A percentile compares a stretch with the other conserved stretches of the same genome.
Conservation (phyloP, 2,797 vertebrate species). For the Danio albolineatus region DNA sequence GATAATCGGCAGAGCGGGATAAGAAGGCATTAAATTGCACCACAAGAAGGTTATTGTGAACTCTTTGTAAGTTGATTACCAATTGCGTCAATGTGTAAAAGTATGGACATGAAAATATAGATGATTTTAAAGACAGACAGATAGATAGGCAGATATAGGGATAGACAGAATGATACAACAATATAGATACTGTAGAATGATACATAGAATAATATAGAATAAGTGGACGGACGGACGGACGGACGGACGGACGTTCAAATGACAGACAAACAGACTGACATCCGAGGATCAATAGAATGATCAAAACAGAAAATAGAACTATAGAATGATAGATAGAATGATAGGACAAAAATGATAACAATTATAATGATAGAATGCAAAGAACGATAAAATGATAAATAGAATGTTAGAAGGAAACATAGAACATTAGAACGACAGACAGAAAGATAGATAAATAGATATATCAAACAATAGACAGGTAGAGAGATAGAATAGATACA, state of each 20-base stretch:
- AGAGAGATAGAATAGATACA: too few species aligned
- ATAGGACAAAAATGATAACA: not conserved
- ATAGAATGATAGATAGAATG: not conserved
- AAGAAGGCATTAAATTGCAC: constrained; percentile 11
- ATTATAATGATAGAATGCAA: too few species aligned
- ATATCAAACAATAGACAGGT: too few species aligned
- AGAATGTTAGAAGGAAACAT: too few species aligned
- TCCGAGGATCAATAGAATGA: not conserved
- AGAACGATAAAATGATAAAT: too few species aligned
- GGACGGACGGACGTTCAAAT: too few species aligned
- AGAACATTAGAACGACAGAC: too few species aligned
- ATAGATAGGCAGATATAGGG: not conserved
- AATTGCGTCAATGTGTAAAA: constrained; percentile 19
- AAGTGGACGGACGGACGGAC: too few species aligned
- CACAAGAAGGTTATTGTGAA: not conserved
- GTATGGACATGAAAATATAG: not conserved
- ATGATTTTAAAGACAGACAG: not conserved
- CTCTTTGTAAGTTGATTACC: constrained; percentile 26
- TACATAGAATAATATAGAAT: not conserved
- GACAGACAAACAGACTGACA: not conserved
- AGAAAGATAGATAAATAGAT: too few species aligned
- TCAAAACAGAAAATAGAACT: too few species aligned
- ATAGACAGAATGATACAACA: not conserved
- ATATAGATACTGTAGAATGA: too few species aligned
- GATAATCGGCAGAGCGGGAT: not conserved